Evolutionary conservation across 2,797 vertebrate species (phyloP).

Genomic region (Tamandua tetradactyla): DNA sequence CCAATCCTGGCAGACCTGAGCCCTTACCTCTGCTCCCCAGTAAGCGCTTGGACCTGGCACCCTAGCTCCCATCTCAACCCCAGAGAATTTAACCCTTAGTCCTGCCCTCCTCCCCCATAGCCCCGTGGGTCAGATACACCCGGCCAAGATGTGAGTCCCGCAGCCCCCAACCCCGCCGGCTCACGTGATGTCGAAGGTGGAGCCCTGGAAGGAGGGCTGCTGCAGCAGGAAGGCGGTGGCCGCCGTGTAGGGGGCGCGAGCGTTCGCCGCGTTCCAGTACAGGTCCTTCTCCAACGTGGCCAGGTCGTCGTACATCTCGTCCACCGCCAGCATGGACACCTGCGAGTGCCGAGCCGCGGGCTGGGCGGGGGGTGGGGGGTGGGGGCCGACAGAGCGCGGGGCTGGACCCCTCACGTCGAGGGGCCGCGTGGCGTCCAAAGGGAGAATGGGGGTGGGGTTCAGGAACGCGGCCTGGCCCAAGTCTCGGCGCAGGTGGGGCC

Average conservation of each 20-base stretch:
- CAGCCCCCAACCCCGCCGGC: slow-evolving; percentile 19
- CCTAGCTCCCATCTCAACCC: not conserved
- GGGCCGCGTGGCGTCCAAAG: not conserved
- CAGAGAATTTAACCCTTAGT: not conserved
- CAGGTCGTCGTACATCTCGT: slow-evolving; percentile 94
- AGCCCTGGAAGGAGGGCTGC: slow-evolving; percentile 94
- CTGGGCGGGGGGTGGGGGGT: no score
- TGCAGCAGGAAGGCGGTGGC: slow-evolving; percentile 91
- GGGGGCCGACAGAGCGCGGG: no score
- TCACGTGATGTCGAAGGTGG: slow-evolving; percentile 94
- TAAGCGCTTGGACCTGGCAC: not conserved
- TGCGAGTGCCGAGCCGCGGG: slow-evolving; percentile 61
- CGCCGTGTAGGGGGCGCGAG: slow-evolving; percentile 91
- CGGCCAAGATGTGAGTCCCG: not conserved
- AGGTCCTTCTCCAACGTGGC: slow-evolving; percentile 92
- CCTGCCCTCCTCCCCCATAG: not conserved
- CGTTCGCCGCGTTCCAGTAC: slow-evolving; percentile 93
- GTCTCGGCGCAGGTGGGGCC: no score
- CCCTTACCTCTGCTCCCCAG: not conserved
- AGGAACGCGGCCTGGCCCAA: not conserved
- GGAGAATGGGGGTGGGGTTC: not conserved
- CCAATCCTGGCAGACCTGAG: not conserved
- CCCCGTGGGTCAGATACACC: not conserved
- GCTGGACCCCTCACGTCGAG: not conserved
- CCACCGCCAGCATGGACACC: slow-evolving; percentile 96